Conservation (phyloP, 1,140 invertebrate species). For the Parapsyche elsis region DNA sequence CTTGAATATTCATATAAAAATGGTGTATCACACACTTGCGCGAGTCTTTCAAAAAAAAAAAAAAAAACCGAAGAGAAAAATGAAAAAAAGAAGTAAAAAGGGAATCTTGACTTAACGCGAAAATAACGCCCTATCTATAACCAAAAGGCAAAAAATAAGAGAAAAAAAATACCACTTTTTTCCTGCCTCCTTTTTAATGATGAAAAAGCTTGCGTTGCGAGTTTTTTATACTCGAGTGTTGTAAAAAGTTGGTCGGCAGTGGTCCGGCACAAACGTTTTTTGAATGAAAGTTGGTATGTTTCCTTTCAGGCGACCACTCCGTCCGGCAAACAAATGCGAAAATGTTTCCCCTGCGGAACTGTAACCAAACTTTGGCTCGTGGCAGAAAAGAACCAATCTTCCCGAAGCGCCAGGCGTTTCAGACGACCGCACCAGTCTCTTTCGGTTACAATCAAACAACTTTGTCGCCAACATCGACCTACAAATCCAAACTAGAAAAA, state of each 20-base stretch:
- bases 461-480: too few relatives aligned
- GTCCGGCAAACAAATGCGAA: slow-evolving; percentile 21
- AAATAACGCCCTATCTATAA: slow-evolving; percentile 16
- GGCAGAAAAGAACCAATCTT: slow-evolving; percentile 23
- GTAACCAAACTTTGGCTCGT: slow-evolving; percentile 4
- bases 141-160: background rate
- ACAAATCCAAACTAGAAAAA: too few relatives aligned
- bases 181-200: background rate
- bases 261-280: background rate
- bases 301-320: slow-evolving; percentile 4
- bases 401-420: background rate
- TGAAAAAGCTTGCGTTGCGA: slow-evolving; percentile 6
- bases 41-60: slow-evolving; percentile 3
- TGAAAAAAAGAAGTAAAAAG: too few relatives aligned
- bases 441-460: too few relatives aligned
- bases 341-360: slow-evolving; percentile 21
- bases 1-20: slow-evolving; percentile 55
- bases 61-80: background rate
- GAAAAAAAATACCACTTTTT: background rate
- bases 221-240: too few relatives aligned
- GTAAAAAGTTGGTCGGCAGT: too few relatives aligned
- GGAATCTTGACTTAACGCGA: background rate
- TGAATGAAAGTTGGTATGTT: slow-evolving; percentile 16
- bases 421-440: too few relatives aligned
- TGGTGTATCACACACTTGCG: slow-evolving; percentile 52